Base-by-base conservation (phyloP, 2,888 invertebrate species). In the Magallana nippona region DNA sequence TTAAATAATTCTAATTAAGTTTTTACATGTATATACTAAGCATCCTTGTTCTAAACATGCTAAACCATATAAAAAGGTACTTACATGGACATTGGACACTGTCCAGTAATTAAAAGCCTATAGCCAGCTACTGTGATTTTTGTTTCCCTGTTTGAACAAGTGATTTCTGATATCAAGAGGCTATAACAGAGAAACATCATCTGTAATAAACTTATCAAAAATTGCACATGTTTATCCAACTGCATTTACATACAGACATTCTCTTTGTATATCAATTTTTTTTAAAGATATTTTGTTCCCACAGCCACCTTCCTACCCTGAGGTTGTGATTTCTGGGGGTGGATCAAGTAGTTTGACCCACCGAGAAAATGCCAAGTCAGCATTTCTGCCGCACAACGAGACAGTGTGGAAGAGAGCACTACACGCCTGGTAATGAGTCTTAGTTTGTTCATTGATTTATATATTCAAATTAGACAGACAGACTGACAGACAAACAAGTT, bases 361-460 rank as follows among this genome's bases (percentile, higher is more conserved):
- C n/a, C 87, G 91, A 83, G 93, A 92, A 81, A 91, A 89, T 87
- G 91, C 92, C 55, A 90, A 91, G 82, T 91, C 92, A 62, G 92
- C 93, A n/a, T 93, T 93, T 82, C 86, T 93, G 56, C 90, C 92
- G 19, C 92, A 92, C 83, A 89, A 91, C 78, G 92, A 91, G 82
- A 90, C 92, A 2, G 89, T 91, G 10, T 90, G 91, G 88, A 92
- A 91, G 83, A 88, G 90, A 86, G 89, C 90, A 2, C 85, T 92
- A 57, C 89, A 91, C 86, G 90, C 91, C 11, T 92, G 92, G 92
- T 91, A 86, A 83, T 63, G 27, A 1, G 32, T 11, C 15, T 78
- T 55, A 60, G 0, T 60, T 60, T 44, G 44, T 8, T 44, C 44
- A 44, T 44, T 44, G 5, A 44, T 44, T 0, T 44, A 5, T 32